Evolutionary conservation across 2,113 vertebrate species (phyloP).

Genomic region (Phylloscopus trochiloides): DNA sequence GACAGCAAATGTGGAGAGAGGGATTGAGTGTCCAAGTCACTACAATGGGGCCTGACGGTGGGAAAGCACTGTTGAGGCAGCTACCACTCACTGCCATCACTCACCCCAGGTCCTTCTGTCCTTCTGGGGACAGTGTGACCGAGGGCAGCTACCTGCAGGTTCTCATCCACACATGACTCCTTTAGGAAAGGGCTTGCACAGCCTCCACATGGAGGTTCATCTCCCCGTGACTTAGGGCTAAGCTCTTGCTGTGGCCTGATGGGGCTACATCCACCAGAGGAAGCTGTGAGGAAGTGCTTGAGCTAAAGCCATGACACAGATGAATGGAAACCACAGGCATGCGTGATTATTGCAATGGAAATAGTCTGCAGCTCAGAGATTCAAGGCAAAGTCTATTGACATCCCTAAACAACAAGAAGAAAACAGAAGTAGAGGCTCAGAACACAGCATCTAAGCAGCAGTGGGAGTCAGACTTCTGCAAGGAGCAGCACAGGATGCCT

Average conservation of each 20-base stretch:
- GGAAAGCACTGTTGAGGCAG: neutral
- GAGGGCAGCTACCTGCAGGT: neutral
- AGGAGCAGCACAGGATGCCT: neutral
- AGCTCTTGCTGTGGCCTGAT: neutral
- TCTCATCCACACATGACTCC: fast-evolving
- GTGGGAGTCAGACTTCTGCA: neutral
- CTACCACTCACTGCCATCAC: fast-evolving
- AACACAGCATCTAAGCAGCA: neutral
- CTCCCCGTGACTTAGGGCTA: fast-evolving
- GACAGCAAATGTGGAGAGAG: neutral
- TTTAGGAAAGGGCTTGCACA: neutral
- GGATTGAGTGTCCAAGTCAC: fast-evolving
- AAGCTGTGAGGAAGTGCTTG: neutral
- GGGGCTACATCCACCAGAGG: neutral
- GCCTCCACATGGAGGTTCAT: fast-evolving
- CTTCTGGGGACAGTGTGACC: too few species aligned
- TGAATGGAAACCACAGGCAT: neutral
- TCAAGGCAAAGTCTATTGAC: neutral
- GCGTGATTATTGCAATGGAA: fast-evolving
- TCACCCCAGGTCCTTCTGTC: neutral
- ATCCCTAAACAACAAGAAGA: neutral
- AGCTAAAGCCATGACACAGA: neutral
- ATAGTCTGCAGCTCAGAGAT: neutral
- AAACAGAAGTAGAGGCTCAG: neutral
- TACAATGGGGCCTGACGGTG: fast-evolving